Percentiles rank a stretch among this genome's conserved stretches.
phyloP scores from a whole-genome alignment of 2,888 invertebrate species.

The Schizotus pectinicornis region DNA sequence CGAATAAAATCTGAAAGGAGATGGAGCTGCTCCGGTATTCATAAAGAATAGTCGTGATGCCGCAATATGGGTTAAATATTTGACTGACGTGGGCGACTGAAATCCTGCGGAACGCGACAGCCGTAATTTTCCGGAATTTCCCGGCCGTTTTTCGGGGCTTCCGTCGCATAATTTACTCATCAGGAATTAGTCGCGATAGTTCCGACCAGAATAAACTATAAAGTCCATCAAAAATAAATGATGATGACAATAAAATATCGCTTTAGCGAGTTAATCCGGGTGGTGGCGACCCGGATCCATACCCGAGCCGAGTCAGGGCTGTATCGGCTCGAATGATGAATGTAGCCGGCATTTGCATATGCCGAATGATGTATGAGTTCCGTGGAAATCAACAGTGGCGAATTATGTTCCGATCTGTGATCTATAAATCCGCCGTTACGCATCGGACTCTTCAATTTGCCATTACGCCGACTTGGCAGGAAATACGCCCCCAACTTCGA shows the following conservation, averaged over 20 bases:
- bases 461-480: constrained; percentile 41
- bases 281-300: constrained; percentile 30
- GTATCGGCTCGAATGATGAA: constrained; percentile 53
- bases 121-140: no score
- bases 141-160: no score
- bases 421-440: constrained; percentile 50
- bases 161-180: constrained; percentile 34
- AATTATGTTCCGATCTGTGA: constrained; percentile 56
- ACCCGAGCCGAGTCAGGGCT: constrained; percentile 35
- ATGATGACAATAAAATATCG: constrained; percentile 54
- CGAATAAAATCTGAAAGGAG: constrained; percentile 43
- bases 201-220: constrained; percentile 36
- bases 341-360: constrained; percentile 57
- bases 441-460: constrained; percentile 51
- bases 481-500: constrained; percentile 4
- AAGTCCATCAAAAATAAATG: constrained; percentile 50
- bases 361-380: constrained; percentile 57
- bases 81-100: constrained; percentile 12
- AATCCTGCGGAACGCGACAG: constrained; percentile 2
- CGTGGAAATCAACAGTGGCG: constrained; percentile 56
- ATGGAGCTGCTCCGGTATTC: constrained; percentile 32
- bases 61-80: constrained; percentile 21
- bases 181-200: constrained; percentile 33
- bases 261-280: constrained; percentile 42
- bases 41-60: constrained; percentile 30